phyloP scores from a whole-genome alignment of 2,888 invertebrate species.

The Melieria picta region DNA sequence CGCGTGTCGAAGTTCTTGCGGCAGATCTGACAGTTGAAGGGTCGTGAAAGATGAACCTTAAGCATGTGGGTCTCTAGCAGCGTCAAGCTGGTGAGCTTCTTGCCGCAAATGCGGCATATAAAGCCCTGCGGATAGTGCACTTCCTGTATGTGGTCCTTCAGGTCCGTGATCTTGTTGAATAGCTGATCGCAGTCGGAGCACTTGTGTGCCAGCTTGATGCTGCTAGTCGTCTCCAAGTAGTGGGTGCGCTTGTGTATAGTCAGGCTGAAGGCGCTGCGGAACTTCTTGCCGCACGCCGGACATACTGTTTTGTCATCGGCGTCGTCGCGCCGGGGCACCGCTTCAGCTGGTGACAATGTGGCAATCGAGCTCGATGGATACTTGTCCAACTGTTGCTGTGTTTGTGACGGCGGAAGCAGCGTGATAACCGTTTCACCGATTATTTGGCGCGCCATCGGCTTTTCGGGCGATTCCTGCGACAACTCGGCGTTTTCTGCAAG shows the following conservation, averaged over 20 bases:
- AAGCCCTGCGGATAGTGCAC: conserved; percentile 47
- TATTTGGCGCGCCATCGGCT: conserved; percentile 33
- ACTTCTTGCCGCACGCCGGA: conserved; percentile 45
- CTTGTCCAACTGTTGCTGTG: conserved; percentile 1
- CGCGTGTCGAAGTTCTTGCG: conserved; percentile 41
- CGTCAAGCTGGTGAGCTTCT: conserved; percentile 39
- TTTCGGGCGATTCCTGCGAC: neutral
- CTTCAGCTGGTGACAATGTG: neutral
- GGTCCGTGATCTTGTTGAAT: conserved; percentile 44
- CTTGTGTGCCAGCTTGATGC: conserved; percentile 45
- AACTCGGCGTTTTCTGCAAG: conserved; percentile 3
- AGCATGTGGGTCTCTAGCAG: conserved; percentile 46
- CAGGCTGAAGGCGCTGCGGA: conserved; percentile 45
- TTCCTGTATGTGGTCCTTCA: conserved; percentile 44
- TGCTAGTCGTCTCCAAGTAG: conserved; percentile 45
- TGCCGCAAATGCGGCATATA: conserved; percentile 45
- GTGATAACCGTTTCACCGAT: conserved; percentile 48
- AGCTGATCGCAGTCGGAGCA: conserved; percentile 46
- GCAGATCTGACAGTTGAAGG: conserved; percentile 44
- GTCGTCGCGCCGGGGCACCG: neutral
- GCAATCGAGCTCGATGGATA: conserved; percentile 30
- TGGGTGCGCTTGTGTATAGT: conserved; percentile 46
- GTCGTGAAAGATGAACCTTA: conserved; percentile 42
- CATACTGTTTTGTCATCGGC: conserved; percentile 35
- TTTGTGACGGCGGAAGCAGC: conserved; percentile 35